Evolutionary conservation across 2,888 invertebrate genomes (phyloP).

Genomic region (Trissolcus japonicus): DNA sequence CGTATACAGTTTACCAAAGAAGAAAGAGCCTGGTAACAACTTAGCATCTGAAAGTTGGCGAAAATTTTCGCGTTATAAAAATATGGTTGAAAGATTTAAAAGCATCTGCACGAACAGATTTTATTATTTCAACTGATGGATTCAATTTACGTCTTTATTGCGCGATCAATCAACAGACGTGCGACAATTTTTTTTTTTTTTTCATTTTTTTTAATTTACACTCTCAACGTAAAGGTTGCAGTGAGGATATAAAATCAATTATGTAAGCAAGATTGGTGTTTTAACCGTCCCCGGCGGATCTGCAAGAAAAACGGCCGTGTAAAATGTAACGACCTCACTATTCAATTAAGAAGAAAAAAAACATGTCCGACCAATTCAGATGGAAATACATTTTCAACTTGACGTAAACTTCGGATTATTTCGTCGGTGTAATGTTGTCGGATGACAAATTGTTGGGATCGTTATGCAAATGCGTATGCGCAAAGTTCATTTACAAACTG

Average conservation of each 20-base stretch:
- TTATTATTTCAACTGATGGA: too few species aligned
- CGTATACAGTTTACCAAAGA: too few species aligned
- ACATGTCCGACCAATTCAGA: background rate
- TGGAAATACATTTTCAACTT: background rate
- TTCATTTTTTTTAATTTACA: conserved; percentile 1
- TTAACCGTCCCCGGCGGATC: background rate
- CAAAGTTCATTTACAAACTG: conserved; percentile 24
- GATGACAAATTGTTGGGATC: conserved; percentile 22
- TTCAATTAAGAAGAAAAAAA: conserved; percentile 22
- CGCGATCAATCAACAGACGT: too few species aligned
- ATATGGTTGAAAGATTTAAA: too few species aligned
- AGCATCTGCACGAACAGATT: too few species aligned
- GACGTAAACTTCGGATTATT: background rate
- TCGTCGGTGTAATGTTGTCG: conserved; percentile 14
- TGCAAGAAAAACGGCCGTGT: conserved; percentile 15
- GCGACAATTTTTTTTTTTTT: too few species aligned
- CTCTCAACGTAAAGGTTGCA: background rate
- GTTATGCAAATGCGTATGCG: conserved; percentile 5
- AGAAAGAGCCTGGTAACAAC: too few species aligned
- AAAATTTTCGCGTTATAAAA: too few species aligned
- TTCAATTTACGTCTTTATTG: too few species aligned
- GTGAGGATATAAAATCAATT: conserved; percentile 4
- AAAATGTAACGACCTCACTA: conserved; percentile 17
- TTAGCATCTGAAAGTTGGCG: too few species aligned
- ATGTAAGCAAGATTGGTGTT: conserved; percentile 26